Conservation (phyloP, 2,888 invertebrate species). For the Eugnorisma glareosa region DNA sequence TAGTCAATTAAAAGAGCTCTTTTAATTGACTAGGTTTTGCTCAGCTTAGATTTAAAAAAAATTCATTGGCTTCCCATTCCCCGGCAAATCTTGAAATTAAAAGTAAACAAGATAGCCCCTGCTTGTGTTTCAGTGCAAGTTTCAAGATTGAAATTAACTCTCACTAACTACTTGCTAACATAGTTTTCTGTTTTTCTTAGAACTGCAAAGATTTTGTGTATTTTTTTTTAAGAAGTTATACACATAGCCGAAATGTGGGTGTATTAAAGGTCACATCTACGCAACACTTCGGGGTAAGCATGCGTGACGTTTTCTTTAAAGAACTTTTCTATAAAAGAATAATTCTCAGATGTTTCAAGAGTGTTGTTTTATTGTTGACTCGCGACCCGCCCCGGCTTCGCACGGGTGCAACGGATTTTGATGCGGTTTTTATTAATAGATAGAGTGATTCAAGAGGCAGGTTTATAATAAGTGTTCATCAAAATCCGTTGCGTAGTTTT, state of each 20-base stretch:
- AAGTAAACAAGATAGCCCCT: neutral
- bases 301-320: neutral
- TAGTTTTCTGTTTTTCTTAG: neutral
- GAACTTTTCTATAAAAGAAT: neutral
- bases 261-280: neutral
- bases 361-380: neutral
- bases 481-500: too few species aligned
- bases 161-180: neutral
- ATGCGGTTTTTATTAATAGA: too few species aligned
- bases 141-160: constrained; percentile 18
- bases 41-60: too few species aligned
- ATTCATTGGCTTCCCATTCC: neutral
- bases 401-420: too few species aligned
- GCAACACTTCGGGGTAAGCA: neutral
- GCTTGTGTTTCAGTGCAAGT: constrained; percentile 20
- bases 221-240: neutral
- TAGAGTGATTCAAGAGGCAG: too few species aligned
- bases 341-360: neutral
- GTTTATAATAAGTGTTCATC: too few species aligned
- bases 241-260: neutral
- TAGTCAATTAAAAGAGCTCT: neutral
- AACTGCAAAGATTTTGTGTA: neutral
- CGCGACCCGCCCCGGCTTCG: too few species aligned
- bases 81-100: constrained; percentile 14
- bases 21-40: too few species aligned